phyloP scores from a whole-genome alignment of 2,888 invertebrate genomes.

The Microctonus hyperodae region DNA sequence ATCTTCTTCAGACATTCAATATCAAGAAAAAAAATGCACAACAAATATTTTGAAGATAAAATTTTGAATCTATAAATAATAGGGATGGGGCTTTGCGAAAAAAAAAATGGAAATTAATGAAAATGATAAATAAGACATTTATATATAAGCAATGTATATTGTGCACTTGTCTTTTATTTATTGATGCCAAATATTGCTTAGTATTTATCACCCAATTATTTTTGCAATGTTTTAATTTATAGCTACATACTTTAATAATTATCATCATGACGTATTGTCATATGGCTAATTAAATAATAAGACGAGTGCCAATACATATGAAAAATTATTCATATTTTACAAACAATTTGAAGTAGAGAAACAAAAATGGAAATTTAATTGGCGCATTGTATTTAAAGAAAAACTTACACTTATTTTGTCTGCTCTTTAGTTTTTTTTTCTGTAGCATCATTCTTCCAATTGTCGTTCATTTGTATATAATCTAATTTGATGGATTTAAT shows the following conservation, averaged over 20 bases:
- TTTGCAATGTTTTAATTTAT: neutral
- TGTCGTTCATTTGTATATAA: neutral
- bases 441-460: neutral
- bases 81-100: too few relatives aligned
- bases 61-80: neutral
- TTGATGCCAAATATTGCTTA: neutral
- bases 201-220: neutral
- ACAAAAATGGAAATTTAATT: neutral
- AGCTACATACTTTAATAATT: neutral
- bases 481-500: neutral
- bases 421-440: neutral
- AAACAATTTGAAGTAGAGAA: neutral
- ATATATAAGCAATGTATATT: neutral
- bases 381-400: neutral
- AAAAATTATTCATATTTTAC: neutral
- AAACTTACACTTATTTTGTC: neutral
- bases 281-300: neutral
- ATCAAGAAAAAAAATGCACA: constrained; percentile 1
- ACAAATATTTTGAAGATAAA: neutral
- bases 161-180: neutral
- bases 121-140: too few relatives aligned
- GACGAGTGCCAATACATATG: neutral
- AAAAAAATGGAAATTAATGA: neutral
- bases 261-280: neutral
- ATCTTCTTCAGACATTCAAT: neutral